Conservation (phyloP, 2,888 invertebrate genomes). For the Cantharis lateralis region DNA sequence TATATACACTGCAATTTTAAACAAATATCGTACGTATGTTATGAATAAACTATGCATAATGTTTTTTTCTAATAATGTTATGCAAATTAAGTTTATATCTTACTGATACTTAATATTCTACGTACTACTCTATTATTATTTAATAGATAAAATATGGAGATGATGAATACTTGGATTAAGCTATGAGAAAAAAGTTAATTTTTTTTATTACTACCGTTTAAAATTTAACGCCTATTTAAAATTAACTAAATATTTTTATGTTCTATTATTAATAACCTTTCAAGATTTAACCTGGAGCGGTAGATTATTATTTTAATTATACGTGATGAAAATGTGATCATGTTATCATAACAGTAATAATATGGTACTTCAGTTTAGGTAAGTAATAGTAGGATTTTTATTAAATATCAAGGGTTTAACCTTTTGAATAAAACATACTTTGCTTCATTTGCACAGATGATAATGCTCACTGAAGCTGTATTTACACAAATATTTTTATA, state of each 20-base stretch:
- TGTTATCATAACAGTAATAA: neutral
- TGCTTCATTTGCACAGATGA: conserved; percentile 8
- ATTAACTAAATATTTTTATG: neutral
- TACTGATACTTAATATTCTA: neutral
- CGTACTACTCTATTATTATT: neutral
- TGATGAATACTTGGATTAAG: neutral
- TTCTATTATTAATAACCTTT: neutral
- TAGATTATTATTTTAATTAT: neutral
- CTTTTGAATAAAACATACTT: neutral
- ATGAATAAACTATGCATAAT: neutral
- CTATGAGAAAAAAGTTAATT: neutral
- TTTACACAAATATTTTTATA: conserved; percentile 16
- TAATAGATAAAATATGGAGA: neutral
- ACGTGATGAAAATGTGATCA: neutral
- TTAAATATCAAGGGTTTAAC: neutral
- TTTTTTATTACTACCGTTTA: neutral
- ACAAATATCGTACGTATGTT: neutral
- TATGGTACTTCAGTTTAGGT: neutral
- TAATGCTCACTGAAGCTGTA: conserved; percentile 10
- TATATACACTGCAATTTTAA: neutral
- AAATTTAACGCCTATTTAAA: neutral
- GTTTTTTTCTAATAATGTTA: neutral
- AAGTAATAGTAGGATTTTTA: neutral
- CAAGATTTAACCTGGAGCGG: neutral
- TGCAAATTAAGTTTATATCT: neutral